Percentiles rank a stretch among this genome's conserved stretches.
Conservation (phyloP, 2,113 vertebrate species). For the Emberiza fucata region DNA sequence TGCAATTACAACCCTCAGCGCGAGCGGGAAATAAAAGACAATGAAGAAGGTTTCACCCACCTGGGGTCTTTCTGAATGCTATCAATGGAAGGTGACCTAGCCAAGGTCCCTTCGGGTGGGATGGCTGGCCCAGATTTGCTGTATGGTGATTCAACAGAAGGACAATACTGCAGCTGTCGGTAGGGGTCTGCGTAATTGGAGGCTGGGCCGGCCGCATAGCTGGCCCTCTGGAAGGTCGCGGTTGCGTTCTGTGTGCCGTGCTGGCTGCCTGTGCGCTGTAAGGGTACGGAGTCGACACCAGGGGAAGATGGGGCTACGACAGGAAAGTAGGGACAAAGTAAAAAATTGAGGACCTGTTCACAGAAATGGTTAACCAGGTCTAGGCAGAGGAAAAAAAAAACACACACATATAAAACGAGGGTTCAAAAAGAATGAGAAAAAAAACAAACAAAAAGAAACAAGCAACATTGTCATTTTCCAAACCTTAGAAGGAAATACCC, state of each 20-base stretch:
- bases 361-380: conserved; percentile 90
- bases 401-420: conserved; percentile 69
- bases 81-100: conserved; percentile 96
- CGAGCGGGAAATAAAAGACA: neutral
- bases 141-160: conserved; percentile 97
- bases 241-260: conserved; percentile 82
- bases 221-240: conserved; percentile 91
- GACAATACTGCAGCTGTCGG: conserved; percentile 98
- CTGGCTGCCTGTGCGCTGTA: conserved; percentile 97
- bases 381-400: conserved; percentile 72
- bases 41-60: conserved; percentile 77
- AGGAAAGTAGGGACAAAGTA: conserved; percentile 98
- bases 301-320: conserved; percentile 98
- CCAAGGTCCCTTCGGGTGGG: conserved; percentile 94
- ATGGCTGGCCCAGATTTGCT: conserved; percentile 98
- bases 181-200: conserved; percentile 93
- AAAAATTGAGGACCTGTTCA: conserved; percentile 96
- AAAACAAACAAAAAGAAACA: conserved; percentile 42
- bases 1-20: neutral
- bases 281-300: conserved; percentile 98
- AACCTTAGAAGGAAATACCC: neutral
- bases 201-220: conserved; percentile 88
- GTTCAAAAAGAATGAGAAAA: conserved; percentile 72
- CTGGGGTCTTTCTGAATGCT: conserved; percentile 99
- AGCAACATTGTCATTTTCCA: conserved; percentile 62